A percentile compares a stretch with the other conserved stretches of the same genome.
Conservation (phyloP, 2,797 vertebrate species). For the Peromyscus eremicus region DNA sequence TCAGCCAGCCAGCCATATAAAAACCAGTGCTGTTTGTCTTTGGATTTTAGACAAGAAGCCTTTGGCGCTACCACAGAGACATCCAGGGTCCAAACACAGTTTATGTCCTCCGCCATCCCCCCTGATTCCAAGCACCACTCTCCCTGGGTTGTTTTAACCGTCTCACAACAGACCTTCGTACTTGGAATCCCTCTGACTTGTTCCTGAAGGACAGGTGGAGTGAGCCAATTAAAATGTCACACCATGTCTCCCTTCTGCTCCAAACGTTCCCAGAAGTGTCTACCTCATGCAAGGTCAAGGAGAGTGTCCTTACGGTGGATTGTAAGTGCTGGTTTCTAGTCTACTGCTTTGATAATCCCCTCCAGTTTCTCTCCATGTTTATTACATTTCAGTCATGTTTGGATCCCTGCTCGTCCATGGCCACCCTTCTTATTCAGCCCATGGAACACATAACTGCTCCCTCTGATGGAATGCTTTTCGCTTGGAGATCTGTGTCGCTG, state of each 20-base stretch:
- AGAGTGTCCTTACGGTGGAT: not conserved
- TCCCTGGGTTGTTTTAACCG: not conserved
- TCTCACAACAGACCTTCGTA: not conserved
- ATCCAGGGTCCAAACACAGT: not conserved
- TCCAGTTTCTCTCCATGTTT: not conserved
- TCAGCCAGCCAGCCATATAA: constrained; percentile 3
- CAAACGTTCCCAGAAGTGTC: not conserved
- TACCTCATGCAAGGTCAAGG: not conserved
- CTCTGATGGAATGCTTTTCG: not conserved
- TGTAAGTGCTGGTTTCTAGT: not conserved
- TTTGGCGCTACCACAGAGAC: not conserved
- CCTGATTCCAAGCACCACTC: not conserved
- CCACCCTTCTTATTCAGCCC: not conserved
- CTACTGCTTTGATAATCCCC: not conserved
- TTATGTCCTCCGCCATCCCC: not conserved
- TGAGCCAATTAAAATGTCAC: constrained; percentile 13
- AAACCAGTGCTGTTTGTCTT: not conserved
- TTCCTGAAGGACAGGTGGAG: not conserved
- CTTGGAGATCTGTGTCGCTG: not conserved
- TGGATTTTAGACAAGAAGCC: constrained; percentile 5
- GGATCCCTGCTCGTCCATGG: not conserved
- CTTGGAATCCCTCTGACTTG: not conserved
- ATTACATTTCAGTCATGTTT: not conserved
- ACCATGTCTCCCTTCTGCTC: not conserved
- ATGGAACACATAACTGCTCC: not conserved